Evolutionary conservation across 2,113 vertebrate genomes (phyloP), one percentile per base, ranked within the genome.

Genomic region (Junco hyemalis): DNA sequence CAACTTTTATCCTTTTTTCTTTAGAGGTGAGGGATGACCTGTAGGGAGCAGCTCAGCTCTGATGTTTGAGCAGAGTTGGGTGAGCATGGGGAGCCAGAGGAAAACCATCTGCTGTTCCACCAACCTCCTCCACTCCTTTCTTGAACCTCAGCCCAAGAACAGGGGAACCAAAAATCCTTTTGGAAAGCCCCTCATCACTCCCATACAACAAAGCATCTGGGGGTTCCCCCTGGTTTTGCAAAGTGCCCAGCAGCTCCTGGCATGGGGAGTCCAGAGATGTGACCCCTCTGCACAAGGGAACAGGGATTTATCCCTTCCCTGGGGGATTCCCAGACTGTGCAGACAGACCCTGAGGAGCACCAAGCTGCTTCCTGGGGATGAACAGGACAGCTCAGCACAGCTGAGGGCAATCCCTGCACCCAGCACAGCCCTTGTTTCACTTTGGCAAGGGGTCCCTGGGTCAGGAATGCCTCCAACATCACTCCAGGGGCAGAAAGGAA

Each of bases 261-360:
- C 38, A 4, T 0, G 7, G 44, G 20, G 3, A 19, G 12, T 42
- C 8, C 17, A 18, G 47, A 48, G 69, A 28, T 1, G 17, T 38
- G 33, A 18, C 22, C 68, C 24, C 24, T 50, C 50, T 4, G 1
- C 25, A 9, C 23, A 11, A 31, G 40, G 45, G 11, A 38, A n/a
- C 2, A 5, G 38, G 35, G n/a, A 7, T 3, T 6, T 13, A 23
- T 20, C 35, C n/a, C 15, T n/a, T 66, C 12, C 0, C 28, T 11
- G 14, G 24, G 9, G 9, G 42, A 26, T 35, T 33, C 38, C 45
- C 48, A 26, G 22, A 70, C 18, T 5, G 1, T 0, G 0, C 28
- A 23, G 47, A 24, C 1, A 0, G 42, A 70, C 10, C 38, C n/a
- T 4, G 2, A 33, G 56, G 35, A 25, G 28, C 70, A 70, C 74